Conservation (phyloP, 2,797 vertebrate genomes). For the Notoglanidium macrostoma region DNA sequence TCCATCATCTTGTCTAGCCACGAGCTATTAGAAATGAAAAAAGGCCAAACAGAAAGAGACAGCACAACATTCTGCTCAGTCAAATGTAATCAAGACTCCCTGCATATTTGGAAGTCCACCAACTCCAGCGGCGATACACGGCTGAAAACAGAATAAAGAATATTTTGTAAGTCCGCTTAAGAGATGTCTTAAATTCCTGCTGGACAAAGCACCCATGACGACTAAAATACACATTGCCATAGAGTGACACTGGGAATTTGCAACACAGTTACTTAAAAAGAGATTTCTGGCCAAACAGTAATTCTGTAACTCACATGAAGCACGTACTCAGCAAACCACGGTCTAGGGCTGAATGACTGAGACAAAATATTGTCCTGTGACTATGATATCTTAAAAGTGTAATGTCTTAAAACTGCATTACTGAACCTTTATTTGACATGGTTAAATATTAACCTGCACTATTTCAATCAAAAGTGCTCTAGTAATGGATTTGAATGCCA, state of each 20-base stretch:
- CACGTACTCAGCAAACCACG: background rate
- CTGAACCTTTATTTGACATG: background rate
- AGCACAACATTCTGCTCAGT: constrained; percentile 30
- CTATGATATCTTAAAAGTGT: background rate
- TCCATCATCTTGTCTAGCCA: background rate
- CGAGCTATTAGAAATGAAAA: background rate
- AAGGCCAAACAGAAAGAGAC: background rate
- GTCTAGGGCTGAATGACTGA: background rate
- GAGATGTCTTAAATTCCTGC: constrained; percentile 6
- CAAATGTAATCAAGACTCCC: constrained; percentile 29
- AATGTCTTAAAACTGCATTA: background rate
- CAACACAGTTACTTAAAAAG: background rate
- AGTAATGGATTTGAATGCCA: background rate
- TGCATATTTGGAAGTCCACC: constrained; percentile 44
- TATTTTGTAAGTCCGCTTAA: constrained; percentile 12
- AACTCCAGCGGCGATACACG: constrained; percentile 15
- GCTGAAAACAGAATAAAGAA: constrained; percentile 23
- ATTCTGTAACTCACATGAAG: background rate
- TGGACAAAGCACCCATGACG: constrained; percentile 7
- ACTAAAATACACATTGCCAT: background rate
- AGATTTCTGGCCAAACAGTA: background rate
- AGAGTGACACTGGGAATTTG: background rate
- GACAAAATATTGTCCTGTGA: background rate
- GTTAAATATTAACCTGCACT: background rate
- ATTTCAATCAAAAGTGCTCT: background rate